phyloP scores from a whole-genome alignment of 2,113 vertebrate species.

The Myotis lucifugus region DNA sequence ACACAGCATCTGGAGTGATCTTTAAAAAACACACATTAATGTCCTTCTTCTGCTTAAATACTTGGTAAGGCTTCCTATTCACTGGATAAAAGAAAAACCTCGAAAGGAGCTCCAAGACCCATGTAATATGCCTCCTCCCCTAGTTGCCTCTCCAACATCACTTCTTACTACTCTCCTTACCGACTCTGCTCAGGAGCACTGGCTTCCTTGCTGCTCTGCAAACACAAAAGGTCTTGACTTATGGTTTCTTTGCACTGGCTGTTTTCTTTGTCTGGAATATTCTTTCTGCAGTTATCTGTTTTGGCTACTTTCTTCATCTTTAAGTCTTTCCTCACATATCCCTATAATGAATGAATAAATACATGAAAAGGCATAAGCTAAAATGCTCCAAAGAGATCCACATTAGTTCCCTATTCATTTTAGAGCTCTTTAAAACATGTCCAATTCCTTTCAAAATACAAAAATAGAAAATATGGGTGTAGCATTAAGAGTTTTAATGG shows the following conservation, averaged over 20 bases:
- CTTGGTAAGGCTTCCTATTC: background rate
- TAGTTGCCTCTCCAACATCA: background rate
- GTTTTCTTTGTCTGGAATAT: background rate
- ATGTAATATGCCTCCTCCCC: background rate
- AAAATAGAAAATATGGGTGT: background rate
- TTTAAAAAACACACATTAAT: background rate
- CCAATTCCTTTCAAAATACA: constrained; percentile 9
- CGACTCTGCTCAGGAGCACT: background rate
- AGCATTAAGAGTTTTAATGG: background rate
- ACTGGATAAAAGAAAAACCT: background rate
- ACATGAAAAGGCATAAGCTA: background rate
- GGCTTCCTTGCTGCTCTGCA: background rate
- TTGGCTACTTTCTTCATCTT: background rate
- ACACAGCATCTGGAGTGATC: background rate
- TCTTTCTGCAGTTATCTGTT: background rate
- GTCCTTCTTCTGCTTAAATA: constrained; percentile 2
- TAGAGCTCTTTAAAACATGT: background rate
- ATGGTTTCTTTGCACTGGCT: background rate
- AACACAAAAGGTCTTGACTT: background rate
- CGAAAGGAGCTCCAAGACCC: background rate
- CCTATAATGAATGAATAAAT: background rate
- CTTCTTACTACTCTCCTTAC: background rate
- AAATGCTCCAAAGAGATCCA: background rate
- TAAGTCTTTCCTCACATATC: background rate
- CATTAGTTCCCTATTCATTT: background rate